These are phyloP conservation scores for Albula goreensis DNA, from an alignment of 2,113 vertebrate genomes.

Conservation along the genomic window DNA sequence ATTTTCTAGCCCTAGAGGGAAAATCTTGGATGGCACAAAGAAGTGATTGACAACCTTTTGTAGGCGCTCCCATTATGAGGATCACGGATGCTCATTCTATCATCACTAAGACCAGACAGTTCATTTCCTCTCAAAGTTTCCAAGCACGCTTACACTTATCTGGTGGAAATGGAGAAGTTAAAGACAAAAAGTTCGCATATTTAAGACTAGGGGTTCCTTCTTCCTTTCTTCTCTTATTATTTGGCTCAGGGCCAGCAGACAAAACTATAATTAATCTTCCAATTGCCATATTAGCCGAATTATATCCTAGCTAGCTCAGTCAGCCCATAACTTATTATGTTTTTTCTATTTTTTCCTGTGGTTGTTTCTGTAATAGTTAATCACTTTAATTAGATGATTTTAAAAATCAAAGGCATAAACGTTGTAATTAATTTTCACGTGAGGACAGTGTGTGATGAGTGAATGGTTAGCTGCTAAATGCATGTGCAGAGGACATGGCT, in stretches of 20 bases:
- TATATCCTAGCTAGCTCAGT: background rate
- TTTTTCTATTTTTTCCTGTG: background rate
- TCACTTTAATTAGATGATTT: background rate
- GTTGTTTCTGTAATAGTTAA: background rate
- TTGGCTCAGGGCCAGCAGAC: background rate
- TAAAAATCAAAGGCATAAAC: background rate
- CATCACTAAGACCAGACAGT: background rate
- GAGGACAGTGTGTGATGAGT: background rate
- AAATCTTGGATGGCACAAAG: too few species aligned
- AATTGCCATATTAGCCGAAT: background rate
- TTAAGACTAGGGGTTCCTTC: background rate
- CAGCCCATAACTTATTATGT: background rate
- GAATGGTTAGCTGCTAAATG: background rate
- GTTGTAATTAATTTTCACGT: background rate
- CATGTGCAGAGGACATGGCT: background rate
- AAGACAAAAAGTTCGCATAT: background rate
- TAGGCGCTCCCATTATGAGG: too few species aligned
- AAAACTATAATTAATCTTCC: background rate
- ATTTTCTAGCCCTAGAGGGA: too few species aligned
- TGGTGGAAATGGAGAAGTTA: background rate
- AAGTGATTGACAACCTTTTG: too few species aligned
- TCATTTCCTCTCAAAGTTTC: background rate
- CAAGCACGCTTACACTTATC: background rate
- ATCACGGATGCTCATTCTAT: too few species aligned
- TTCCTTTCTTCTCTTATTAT: background rate